Evolutionary conservation across 92 coral and sea anemone species (phyloP).

Genomic region (Chrysogorgia sp.): DNA sequence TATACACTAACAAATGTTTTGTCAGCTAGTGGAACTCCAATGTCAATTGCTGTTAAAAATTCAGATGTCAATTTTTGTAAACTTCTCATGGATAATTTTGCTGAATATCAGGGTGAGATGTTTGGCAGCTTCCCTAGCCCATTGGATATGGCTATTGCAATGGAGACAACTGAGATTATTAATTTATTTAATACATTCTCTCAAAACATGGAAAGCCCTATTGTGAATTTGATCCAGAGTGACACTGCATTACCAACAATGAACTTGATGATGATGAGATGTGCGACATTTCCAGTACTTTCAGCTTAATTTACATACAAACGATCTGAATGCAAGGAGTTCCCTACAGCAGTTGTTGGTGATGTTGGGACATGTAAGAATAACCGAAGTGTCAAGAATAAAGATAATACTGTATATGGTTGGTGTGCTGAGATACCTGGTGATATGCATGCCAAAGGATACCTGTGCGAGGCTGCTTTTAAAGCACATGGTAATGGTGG

Average conservation of each 20-base stretch:
- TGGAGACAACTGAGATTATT: neutral
- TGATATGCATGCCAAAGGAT: constrained; percentile 55
- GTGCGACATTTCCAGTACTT: no score
- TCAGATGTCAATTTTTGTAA: constrained; percentile 27
- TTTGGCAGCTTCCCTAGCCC: constrained; percentile 29
- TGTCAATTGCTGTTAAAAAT: constrained; percentile 51
- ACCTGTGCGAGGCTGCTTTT: constrained; percentile 49
- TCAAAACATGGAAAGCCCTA: neutral
- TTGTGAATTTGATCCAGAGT: neutral
- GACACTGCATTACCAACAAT: no score
- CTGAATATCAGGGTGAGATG: constrained; percentile 24
- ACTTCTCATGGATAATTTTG: constrained; percentile 9
- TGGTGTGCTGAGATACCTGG: constrained; percentile 38
- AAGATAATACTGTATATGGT: neutral
- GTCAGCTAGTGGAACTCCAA: constrained; percentile 52
- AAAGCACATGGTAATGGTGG: constrained; percentile 49
- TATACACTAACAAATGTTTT: constrained; percentile 26
- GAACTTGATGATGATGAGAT: no score
- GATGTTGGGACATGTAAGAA: constrained; percentile 45
- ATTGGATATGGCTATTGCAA: constrained; percentile 20
- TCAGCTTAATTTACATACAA: constrained; percentile 11
- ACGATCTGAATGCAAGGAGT: constrained; percentile 14
- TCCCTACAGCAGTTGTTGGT: constrained; percentile 32
- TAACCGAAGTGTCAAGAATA: constrained; percentile 40
- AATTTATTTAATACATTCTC: constrained; percentile 13